A percentile compares a stretch with the other conserved stretches of the same genome.
Conservation (phyloP, 2,113 vertebrate genomes). For the Polyodon spathula region DNA sequence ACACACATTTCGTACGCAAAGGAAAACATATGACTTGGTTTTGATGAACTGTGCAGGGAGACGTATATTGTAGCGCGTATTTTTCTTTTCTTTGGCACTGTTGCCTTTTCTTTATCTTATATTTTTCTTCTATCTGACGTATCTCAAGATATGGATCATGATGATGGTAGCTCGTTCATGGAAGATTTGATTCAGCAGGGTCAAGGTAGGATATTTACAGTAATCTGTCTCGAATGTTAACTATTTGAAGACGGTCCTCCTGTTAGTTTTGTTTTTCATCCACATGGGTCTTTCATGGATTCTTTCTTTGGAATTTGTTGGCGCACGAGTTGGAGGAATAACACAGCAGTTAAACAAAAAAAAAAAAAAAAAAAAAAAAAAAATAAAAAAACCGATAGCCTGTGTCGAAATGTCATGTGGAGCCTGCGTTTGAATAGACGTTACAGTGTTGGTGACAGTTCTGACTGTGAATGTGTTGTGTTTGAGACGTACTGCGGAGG, state of each 20-base stretch:
- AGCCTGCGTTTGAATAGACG: too few relatives aligned
- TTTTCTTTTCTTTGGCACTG: too few relatives aligned
- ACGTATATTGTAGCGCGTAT: too few relatives aligned
- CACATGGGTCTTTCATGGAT: neutral
- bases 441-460: too few relatives aligned
- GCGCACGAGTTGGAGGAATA: too few relatives aligned
- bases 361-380: too few relatives aligned
- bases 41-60: neutral
- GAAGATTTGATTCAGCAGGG: slow-evolving; percentile 72
- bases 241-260: neutral
- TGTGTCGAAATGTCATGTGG: too few relatives aligned
- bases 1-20: neutral
- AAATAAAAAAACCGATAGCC: too few relatives aligned
- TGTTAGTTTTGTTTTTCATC: neutral
- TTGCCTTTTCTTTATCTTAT: neutral
- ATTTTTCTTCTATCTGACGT: neutral
- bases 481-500: too few relatives aligned
- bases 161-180: slow-evolving; percentile 57
- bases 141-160: slow-evolving; percentile 33
- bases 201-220: slow-evolving; percentile 60
- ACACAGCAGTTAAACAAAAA: too few relatives aligned
- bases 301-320: too few relatives aligned
- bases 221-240: neutral
- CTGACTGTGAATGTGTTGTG: too few relatives aligned
- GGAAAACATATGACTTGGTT: neutral